A percentile compares a stretch with the other conserved stretches of the same genome.
Evolutionary conservation across 2,888 invertebrate genomes (phyloP).

Genomic region (Hemistola chrysoprasaria): DNA sequence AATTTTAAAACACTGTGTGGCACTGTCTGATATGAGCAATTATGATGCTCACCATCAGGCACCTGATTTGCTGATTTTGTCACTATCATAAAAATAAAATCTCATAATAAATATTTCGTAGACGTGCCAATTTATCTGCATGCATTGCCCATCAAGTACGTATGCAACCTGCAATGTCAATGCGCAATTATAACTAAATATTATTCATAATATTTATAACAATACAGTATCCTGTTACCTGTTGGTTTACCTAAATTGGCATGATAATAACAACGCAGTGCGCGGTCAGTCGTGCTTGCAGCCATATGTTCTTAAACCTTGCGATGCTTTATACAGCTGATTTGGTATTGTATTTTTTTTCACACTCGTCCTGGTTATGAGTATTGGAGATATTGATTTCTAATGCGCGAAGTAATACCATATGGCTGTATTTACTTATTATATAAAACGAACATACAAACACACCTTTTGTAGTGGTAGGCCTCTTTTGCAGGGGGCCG

Average conservation of each 20-base stretch:
- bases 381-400: constrained; percentile 23
- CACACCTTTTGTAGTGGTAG: too few species aligned
- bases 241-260: constrained; percentile 30
- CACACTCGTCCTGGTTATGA: constrained; percentile 33
- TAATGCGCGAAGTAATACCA: constrained; percentile 7
- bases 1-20: too few species aligned
- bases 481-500: too few species aligned
- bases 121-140: constrained; percentile 6
- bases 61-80: too few species aligned
- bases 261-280: constrained; percentile 21
- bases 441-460: too few species aligned
- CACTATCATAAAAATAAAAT: background rate
- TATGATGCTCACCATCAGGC: too few species aligned
- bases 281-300: constrained; percentile 18
- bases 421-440: constrained; percentile 16
- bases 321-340: constrained; percentile 38
- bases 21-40: too few species aligned
- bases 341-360: constrained; percentile 33
- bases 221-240: constrained; percentile 23
- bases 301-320: constrained; percentile 46
- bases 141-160: constrained; percentile 6
- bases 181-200: constrained; percentile 23
- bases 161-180: constrained; percentile 16
- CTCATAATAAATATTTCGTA: background rate
- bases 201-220: constrained; percentile 27